Evolutionary conservation across 2,797 vertebrate species (phyloP), one percentile per base, ranked within the genome.

Genomic region (Notolepis coatsorum): DNA sequence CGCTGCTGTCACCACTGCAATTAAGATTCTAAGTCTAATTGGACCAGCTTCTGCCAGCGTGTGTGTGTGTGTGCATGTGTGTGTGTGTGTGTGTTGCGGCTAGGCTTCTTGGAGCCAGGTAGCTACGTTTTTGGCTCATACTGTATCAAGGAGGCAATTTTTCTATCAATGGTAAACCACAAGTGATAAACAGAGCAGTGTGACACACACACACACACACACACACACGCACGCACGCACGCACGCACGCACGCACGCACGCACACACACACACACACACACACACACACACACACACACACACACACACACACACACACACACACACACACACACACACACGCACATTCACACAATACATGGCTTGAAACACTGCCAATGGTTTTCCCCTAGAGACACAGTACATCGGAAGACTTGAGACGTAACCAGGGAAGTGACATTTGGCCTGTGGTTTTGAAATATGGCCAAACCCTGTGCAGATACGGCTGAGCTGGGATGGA

Each of bases 51-150:
- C 81, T 84, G 76, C 85, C 74, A 65, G 69, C 62, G 67, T 59
- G 60, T 60, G 56, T 69, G 57, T 23, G 65, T 18, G 45, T 24
- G n/a, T 65, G 49, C 41, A 39, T 46, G 65, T 24, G 31, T 23
- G 33, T 30, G 24, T 71, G 39, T 66, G 20, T 73, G 52, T 39
- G 8, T 63, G 49, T 55, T 70, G 72, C 56, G 80, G 84, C 63
- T 66, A 75, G 79, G 82, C 76, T 79, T 5, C 2, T 68, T 88
- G 84, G 84, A 89, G 84, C 84, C 84, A 86, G 85, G 82, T 81
- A 75, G 66, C 75, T 80, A 83, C 67, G 60, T 88, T 76, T 83
- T 86, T 85, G 80, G 75, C 84, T 68, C 75, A 56, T 49, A n/a
- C n/a, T n/a, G n/a, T n/a, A n/a, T n/a, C n/a, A n/a, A 58, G 60